phyloP scores from a whole-genome alignment of 2,113 vertebrate species.

The Microcebus lehilahytsara region DNA sequence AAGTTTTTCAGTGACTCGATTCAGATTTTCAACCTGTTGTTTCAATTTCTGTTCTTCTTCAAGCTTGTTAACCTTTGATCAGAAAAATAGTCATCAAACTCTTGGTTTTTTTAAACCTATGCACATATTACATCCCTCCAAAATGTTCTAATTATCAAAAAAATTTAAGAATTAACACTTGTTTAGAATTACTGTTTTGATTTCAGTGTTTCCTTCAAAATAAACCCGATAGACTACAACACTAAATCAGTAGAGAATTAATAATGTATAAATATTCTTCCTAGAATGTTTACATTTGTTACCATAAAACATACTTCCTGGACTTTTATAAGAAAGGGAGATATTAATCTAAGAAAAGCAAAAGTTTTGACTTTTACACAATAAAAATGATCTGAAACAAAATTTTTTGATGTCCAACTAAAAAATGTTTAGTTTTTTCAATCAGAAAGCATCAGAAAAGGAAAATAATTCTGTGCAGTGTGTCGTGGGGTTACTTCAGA shows the following conservation, averaged over 20 bases:
- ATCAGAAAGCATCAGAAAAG: neutral
- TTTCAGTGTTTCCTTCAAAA: neutral
- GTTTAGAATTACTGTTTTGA: neutral
- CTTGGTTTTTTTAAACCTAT: slow-evolving; percentile 3
- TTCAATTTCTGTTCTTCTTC: slow-evolving; percentile 77
- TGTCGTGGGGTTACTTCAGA: neutral
- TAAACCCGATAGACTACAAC: neutral
- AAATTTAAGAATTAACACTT: neutral
- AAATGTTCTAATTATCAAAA: neutral
- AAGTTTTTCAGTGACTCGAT: slow-evolving; percentile 66
- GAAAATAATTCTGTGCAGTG: neutral
- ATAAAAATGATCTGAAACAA: neutral
- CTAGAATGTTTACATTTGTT: neutral
- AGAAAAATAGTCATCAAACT: neutral
- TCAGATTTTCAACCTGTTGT: slow-evolving; percentile 55
- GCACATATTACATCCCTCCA: neutral
- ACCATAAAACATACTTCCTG: neutral
- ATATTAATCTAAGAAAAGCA: neutral
- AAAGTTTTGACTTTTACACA: neutral
- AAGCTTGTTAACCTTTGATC: slow-evolving; percentile 66
- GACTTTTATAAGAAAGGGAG: neutral
- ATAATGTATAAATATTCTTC: neutral
- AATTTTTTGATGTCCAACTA: neutral
- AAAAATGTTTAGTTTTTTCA: neutral
- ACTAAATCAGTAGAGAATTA: neutral